Evolutionary conservation across 2,797 vertebrate species (phyloP), one percentile per base, ranked within the genome.

Genomic region (Danio aesculapii): DNA sequence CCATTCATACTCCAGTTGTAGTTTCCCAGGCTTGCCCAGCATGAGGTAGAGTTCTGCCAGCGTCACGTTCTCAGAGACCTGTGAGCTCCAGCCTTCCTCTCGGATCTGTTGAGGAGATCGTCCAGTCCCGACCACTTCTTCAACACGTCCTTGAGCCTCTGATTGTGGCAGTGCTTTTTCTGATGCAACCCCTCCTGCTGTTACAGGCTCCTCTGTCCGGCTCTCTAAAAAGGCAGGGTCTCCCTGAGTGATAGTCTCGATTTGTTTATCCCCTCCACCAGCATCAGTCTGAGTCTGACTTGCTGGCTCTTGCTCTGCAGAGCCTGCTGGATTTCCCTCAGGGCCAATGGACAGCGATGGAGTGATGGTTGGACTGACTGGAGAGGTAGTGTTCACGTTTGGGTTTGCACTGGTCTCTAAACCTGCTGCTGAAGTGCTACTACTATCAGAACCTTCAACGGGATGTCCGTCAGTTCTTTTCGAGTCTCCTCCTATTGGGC

Each of bases 21-120:
- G 84, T 88, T 99, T 99, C 82, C 94, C 96, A 0, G 98, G 98
- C 88, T 99, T 99, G 86, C 98, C 98, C 87, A 97, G 95, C 98
- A 99, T 99, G 94, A 99, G 95, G 94, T 99, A 99, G 90, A 99
- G 94, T 94, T 99, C 98, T 0, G 98, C 98, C 90, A 99, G 89
- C 0, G 98, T 99, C 85, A 99, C 96, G 85, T 95, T 96, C 87
- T 98, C 98, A 0, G 96, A 95, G 13, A 95, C 97, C 49, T 95
- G 95, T 5, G 93, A 84, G 43, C 91, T 97, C 98, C 98, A 99
- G 83, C 98, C 98, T 82, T 98, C 97, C 79, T 96, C 96, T 10
- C 95, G 93, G 77, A 99, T 95, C 87, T 96, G 96, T 76, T 98
- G 94, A 41, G 90, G 91, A 2, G 95, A 90, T 0, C 94, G 91